Conservation (phyloP, 1,140 invertebrate species). For the Heliconius nattereri region DNA sequence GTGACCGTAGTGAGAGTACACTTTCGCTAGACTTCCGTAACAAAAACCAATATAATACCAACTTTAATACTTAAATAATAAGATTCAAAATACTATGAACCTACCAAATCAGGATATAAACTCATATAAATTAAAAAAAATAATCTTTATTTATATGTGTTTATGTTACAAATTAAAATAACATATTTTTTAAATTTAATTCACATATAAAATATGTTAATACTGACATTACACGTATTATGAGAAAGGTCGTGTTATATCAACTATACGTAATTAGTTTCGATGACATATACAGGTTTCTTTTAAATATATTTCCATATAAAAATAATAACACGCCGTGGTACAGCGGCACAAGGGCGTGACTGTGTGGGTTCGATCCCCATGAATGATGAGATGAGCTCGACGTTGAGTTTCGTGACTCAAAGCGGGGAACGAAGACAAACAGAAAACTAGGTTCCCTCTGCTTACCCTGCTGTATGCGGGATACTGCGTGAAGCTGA, state of each 20-base stretch:
- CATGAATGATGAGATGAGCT: too few relatives aligned
- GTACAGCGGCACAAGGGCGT: too few relatives aligned
- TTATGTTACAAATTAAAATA: not conserved
- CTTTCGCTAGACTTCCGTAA: slow-evolving; percentile 39
- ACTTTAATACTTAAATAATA: slow-evolving; percentile 21
- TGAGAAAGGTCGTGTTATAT: not conserved
- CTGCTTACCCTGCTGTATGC: too few relatives aligned
- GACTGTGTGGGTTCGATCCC: too few relatives aligned
- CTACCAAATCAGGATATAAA: not conserved
- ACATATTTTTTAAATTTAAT: not conserved
- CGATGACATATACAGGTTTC: not conserved
- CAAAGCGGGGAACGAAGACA: too few relatives aligned
- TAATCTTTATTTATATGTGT: not conserved
- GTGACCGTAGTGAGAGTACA: slow-evolving; percentile 51
- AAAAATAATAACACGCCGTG: not conserved
- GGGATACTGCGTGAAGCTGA: too few relatives aligned
- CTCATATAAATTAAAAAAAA: not conserved
- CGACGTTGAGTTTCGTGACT: too few relatives aligned
- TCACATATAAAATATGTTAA: not conserved
- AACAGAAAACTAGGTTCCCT: too few relatives aligned
- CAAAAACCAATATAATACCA: slow-evolving; percentile 28
- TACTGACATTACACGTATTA: not conserved
- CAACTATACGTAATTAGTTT: not conserved
- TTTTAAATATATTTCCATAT: not conserved
- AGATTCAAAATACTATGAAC: not conserved